A percentile compares a stretch with the other conserved stretches of the same genome.
Conservation (phyloP, 2,797 vertebrate species). For the Lemur catta region DNA sequence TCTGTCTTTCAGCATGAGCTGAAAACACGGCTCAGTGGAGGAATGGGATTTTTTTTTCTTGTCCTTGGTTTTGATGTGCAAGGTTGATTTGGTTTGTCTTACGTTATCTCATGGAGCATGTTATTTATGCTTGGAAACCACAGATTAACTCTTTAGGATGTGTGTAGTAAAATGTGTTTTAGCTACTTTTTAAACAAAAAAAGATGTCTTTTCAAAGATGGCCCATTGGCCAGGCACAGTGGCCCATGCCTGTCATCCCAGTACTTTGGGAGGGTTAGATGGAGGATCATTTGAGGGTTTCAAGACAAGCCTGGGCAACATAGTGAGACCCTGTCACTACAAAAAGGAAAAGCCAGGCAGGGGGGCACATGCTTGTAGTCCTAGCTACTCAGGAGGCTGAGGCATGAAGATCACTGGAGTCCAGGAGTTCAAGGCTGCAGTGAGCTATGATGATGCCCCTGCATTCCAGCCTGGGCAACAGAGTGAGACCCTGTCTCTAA, state of each 20-base stretch:
- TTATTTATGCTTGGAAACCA: neutral
- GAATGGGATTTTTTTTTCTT: neutral
- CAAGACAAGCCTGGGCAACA: neutral
- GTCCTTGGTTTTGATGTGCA: neutral
- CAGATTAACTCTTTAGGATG: neutral
- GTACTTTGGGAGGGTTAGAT: neutral
- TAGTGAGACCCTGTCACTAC: neutral
- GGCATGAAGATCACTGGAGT: neutral
- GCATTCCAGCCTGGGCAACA: neutral
- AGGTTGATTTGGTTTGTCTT: neutral
- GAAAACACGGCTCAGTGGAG: neutral
- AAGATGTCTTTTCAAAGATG: neutral
- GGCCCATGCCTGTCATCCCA: neutral
- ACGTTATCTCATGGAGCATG: neutral
- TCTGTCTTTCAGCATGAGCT: neutral
- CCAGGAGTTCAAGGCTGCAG: neutral
- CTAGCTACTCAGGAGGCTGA: neutral
- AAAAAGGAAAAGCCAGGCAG: neutral
- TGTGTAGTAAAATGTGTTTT: neutral
- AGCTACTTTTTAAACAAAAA: neutral
- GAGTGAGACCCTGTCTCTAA: neutral
- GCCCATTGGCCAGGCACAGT: too few species aligned
- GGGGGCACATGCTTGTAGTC: neutral
- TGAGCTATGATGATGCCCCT: neutral
- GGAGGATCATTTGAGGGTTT: neutral